Percentiles rank a stretch among this genome's conserved stretches.
Conservation (phyloP, 2,797 vertebrate genomes). For the Acanthopagrus latus region DNA sequence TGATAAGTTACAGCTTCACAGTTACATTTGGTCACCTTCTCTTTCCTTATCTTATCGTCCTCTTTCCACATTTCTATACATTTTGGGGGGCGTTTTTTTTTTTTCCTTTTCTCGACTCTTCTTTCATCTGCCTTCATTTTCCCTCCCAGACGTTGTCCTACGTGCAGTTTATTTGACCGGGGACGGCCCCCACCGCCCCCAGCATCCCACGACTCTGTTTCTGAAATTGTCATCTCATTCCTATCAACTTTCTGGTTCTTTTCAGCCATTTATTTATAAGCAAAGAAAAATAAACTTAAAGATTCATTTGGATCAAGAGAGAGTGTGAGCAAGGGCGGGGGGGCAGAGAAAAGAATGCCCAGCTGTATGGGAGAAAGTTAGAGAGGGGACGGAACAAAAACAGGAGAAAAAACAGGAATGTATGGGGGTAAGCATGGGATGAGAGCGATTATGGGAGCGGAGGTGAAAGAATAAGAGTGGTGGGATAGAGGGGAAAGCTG, state of each 20-base stretch:
- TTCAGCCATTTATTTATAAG: slow-evolving; percentile 79
- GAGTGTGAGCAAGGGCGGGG: slow-evolving; percentile 20
- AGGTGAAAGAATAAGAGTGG: slow-evolving; percentile 71
- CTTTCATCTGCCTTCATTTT: slow-evolving; percentile 17
- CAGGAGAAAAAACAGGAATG: slow-evolving; percentile 66
- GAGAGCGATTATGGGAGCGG: slow-evolving; percentile 66
- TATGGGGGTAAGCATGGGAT: slow-evolving; percentile 64
- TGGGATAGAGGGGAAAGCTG: slow-evolving; percentile 69
- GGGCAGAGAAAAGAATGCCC: slow-evolving; percentile 20
- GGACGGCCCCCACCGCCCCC: slow-evolving; percentile 18
- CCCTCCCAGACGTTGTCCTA: slow-evolving; percentile 30
- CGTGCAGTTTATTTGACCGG: slow-evolving; percentile 69
- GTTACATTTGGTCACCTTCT: slow-evolving; percentile 11
- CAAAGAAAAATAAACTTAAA: slow-evolving; percentile 75
- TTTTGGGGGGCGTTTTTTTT: slow-evolving; percentile 39
- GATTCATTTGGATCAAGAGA: slow-evolving; percentile 70
- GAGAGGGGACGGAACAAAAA: slow-evolving; percentile 52
- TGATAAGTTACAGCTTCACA: slow-evolving; percentile 15
- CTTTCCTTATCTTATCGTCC: slow-evolving; percentile 25
- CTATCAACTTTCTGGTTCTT: slow-evolving; percentile 56
- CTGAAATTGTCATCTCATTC: slow-evolving; percentile 67
- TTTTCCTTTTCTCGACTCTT: slow-evolving; percentile 16
- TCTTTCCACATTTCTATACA: slow-evolving; percentile 14
- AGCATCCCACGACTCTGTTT: slow-evolving; percentile 66
- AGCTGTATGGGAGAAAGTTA: slow-evolving; percentile 45